Evolutionary conservation across 2,113 vertebrate genomes (phyloP), one percentile per base, ranked within the genome.

Genomic region (Megaleporinus macrocephalus): DNA sequence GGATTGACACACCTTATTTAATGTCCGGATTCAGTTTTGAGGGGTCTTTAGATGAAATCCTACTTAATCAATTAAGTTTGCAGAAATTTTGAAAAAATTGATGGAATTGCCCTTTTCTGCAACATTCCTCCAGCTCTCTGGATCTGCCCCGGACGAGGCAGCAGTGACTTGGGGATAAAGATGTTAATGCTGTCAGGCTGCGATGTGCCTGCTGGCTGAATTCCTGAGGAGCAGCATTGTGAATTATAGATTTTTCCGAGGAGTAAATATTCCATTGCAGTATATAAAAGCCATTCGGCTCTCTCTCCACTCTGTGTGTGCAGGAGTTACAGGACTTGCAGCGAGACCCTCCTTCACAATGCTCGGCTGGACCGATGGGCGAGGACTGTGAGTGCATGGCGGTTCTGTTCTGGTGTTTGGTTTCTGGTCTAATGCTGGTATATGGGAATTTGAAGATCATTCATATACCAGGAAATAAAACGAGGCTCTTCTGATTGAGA

Each of bases 251-350:
- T 27, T 44, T 65, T 73, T 80, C 51, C 59, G 36, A 65, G 27
- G 44, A 73, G n/a, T n/a, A n/a, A n/a, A 71, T 71, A 26, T 65
- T 73, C 29, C 33, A 26, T 80, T 73, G 36, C 9, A 18, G 57
- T 26, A 73, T 30, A 29, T 24, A 80, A 53, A 70, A 22, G 20
- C 59, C 20, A 72, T 59, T 73, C 29, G 2, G 1, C n/a, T n/a
- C n/a, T n/a, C n/a, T n/a, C n/a, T n/a, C n/a, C n/a, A n/a, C n/a
- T 61, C 4, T 80, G 15, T 82, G 61, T 82, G 12, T 71, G 22
- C 75, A 86, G 85, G 85, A 86, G 63, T 80, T 86, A 80, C 85
- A 86, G 61, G 85, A 86, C 69, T 78, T 86, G 73, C 81, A 86
- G 75, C 73, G 85, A 76, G 85, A 86, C 79, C 85, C 85, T 78